Evolutionary conservation across 2,797 vertebrate genomes (phyloP), one percentile per base, ranked within the genome.

Genomic region (Taenioides sp.): DNA sequence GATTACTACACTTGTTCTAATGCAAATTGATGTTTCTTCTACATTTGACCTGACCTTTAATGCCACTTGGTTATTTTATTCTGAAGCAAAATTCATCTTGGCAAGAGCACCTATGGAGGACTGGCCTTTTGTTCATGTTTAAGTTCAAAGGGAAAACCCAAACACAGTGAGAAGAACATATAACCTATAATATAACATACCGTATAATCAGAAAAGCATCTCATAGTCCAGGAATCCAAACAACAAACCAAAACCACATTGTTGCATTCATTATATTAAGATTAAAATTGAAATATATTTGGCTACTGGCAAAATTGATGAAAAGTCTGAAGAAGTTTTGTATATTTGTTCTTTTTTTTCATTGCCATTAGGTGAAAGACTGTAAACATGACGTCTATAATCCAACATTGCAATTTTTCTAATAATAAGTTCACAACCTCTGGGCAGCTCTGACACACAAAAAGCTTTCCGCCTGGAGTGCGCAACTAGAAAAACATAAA

Each of bases 401-500:
- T 25, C 55, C 22, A 59, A 11, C n/a, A 55, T 22, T 58, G 23
- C 11, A 25, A 25, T 59, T 57, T 28, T 47, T 17, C 43, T 14
- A 59, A 59, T 5, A 27, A 10, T n/a, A 61, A 7, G 28, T 34
- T 61, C 17, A 34, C 27, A 60, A 60, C 22, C 16, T 6, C 28
- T 61, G 17, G 7, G 28, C 18, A 34, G 6, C 7, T 40, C n/a
- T 63, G 20, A 40, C n/a, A 59, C 14, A n/a, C 76, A 71, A 86
- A 86, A 85, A 55, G 67, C 77, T 77, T 61, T 73, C 64, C 71
- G 80, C 82, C 86, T 85, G 59, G 58, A 82, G 82, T 84, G 75
- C 77, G 80, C 65, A 72, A 79, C 83, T 85, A 77, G 49, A 86
- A 83, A 75, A 86, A 88, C 74, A 84, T 78, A 80, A 82, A 84